Base-by-base conservation (phyloP, 2,888 invertebrate genomes). In the Dynastes grantii region DNA sequence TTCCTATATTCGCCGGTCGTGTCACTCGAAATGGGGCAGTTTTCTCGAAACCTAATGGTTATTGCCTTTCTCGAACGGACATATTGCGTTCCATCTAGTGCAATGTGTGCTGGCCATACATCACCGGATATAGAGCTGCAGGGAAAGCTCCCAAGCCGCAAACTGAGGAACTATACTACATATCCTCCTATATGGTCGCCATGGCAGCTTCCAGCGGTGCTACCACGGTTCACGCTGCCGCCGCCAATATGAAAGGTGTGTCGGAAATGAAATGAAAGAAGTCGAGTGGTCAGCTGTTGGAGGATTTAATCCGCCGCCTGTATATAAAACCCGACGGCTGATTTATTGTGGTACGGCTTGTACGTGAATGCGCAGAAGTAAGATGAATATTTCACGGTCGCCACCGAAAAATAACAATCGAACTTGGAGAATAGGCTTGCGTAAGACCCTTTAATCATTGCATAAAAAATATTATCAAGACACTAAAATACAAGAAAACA, bases 1-100 rank as follows among this genome's bases (percentile, higher is more conserved):
- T 87, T 90, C 88, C 88, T 90, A 90, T 91, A 91, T 91, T 90
- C 90, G 90, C 90, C 90, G 90, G 89, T 89, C 90, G 90, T 90
- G 91, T 91, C 91, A 90, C 90, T 89, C 90, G 90, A 89, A 91
- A 91, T 90, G 90, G 91, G 90, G 90, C 90, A 90, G 90, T 90
- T 91, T 91, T 90, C 90, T 90, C 90, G 89, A 89, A 89, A 90
- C 90, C 90, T 91, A 91, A 91, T 91, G 91, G 91, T 91, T 91
- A 91, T 91, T 91, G 90, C 91, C 90, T 91, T 90, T 90, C 90
- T 90, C 89, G 89, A 86, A 88, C 89, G 90, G 90, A 90, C 91
- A 91, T 90, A 91, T 90, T 91, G 90, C 90, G 90, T 90, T 90
- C 90, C 90, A 90, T 90, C 90, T 89, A 90, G 89, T 89, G 90